Evolutionary conservation across 2,113 vertebrate species (phyloP).

Genomic region (Corythaixoides concolor): DNA sequence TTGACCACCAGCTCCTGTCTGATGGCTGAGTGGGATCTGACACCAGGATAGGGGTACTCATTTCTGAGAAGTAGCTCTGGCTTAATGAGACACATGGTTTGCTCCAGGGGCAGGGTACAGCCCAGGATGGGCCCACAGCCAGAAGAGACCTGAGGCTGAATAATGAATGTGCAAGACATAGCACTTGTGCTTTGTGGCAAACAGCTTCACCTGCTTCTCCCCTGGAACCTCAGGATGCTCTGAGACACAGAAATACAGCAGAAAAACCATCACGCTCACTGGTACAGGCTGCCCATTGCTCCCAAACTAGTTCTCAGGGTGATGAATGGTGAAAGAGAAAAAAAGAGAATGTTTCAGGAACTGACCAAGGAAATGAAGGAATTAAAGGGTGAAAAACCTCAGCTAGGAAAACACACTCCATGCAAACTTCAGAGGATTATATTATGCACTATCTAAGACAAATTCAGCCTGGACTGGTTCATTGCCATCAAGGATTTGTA

Average conservation of each 20-base stretch:
- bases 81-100: not conserved
- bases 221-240: not conserved
- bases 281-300: not conserved
- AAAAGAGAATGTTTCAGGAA: not conserved
- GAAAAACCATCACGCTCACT: not conserved
- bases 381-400: not conserved
- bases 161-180: fast-evolving
- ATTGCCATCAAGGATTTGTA: not conserved
- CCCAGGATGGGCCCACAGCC: fast-evolving
- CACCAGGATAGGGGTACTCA: fast-evolving
- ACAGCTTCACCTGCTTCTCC: not conserved
- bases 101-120: not conserved
- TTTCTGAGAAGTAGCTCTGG: not conserved
- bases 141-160: not conserved
- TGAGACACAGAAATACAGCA: not conserved
- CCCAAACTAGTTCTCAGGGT: not conserved
- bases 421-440: not conserved
- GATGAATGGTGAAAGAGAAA: not conserved
- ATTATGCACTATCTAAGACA: not conserved
- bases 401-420: not conserved
- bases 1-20: not conserved
- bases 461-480: constrained; percentile 2
- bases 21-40: not conserved
- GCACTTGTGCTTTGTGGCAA: not conserved
- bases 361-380: not conserved